These are phyloP conservation scores for Reinhardtius hippoglossoides DNA, from an alignment of 2,113 vertebrate genomes.

Conservation along the genomic window DNA sequence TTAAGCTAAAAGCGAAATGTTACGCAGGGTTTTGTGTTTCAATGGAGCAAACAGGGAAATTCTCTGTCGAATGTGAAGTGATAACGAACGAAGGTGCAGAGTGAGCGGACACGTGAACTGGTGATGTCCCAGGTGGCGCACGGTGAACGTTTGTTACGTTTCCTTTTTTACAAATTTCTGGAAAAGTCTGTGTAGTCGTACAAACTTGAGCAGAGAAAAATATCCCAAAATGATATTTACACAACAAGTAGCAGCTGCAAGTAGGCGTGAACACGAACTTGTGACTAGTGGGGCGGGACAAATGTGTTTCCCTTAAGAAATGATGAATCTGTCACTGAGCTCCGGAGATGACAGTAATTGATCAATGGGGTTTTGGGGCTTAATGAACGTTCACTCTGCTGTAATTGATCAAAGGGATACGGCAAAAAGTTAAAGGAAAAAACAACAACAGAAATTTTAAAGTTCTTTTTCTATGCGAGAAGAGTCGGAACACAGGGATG, in stretches of 20 bases:
- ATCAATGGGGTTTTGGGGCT: not conserved
- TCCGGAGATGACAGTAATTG: not conserved
- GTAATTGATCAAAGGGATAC: not conserved
- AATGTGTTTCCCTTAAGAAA: not conserved
- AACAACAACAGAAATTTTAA: not conserved
- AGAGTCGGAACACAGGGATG: not conserved
- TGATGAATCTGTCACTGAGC: not conserved
- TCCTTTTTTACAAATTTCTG: not conserved
- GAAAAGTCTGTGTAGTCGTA: not conserved
- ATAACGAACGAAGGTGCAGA: too few species aligned
- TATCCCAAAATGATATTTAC: not conserved
- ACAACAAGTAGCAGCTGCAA: constrained; percentile 1
- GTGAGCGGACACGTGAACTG: not conserved
- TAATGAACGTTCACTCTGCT: not conserved
- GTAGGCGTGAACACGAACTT: not conserved
- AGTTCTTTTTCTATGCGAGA: not conserved
- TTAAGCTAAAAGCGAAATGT: too few species aligned
- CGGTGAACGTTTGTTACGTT: not conserved
- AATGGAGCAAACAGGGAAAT: too few species aligned
- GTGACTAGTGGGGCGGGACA: not conserved
- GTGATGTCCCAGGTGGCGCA: not conserved
- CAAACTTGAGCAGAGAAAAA: not conserved
- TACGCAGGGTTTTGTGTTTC: too few species aligned
- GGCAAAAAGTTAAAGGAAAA: not conserved
- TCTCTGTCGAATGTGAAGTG: too few species aligned